Percentiles rank a stretch among this genome's conserved stretches.
These are phyloP conservation scores for Dendrolimus houi DNA, from an alignment of 2,888 invertebrate genomes.

Conservation along the genomic window DNA sequence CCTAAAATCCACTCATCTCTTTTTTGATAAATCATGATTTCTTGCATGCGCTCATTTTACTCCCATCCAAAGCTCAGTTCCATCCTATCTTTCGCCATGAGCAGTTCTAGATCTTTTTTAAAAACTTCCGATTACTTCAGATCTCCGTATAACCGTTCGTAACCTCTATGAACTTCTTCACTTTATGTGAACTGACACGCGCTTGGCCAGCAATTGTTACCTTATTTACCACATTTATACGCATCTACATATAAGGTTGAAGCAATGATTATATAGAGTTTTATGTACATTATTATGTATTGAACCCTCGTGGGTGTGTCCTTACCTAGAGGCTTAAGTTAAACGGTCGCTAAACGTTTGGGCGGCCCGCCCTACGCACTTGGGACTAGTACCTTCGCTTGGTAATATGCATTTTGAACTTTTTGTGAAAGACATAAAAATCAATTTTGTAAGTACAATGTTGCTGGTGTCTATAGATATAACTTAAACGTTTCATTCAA, in stretches of 20 bases:
- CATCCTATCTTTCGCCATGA: too few relatives aligned
- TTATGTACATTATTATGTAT: conserved; percentile 13
- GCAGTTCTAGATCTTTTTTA: too few relatives aligned
- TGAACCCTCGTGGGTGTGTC: conserved; percentile 62
- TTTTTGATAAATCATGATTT: too few relatives aligned
- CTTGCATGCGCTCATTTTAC: too few relatives aligned
- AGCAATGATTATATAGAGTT: conserved; percentile 3
- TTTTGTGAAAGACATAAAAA: not conserved
- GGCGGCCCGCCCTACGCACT: conserved; percentile 72
- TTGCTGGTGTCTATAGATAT: conserved; percentile 49
- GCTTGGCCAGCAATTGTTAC: too few relatives aligned
- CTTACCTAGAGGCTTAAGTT: conserved; percentile 55
- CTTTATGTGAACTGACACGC: too few relatives aligned
- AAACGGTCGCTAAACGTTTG: conserved; percentile 75
- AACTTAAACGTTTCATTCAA: conserved; percentile 54
- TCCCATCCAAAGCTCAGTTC: too few relatives aligned
- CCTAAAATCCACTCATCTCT: too few relatives aligned
- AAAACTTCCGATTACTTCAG: too few relatives aligned
- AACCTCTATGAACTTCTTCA: too few relatives aligned
- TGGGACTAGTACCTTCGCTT: conserved; percentile 22
- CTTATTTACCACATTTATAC: too few relatives aligned
- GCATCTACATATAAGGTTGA: not conserved
- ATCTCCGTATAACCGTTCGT: too few relatives aligned
- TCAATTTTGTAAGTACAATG: conserved; percentile 1
- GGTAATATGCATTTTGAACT: not conserved